Base-by-base conservation (phyloP, 1,140 invertebrate genomes). In the Aphaenogaster ashmeadi region DNA sequence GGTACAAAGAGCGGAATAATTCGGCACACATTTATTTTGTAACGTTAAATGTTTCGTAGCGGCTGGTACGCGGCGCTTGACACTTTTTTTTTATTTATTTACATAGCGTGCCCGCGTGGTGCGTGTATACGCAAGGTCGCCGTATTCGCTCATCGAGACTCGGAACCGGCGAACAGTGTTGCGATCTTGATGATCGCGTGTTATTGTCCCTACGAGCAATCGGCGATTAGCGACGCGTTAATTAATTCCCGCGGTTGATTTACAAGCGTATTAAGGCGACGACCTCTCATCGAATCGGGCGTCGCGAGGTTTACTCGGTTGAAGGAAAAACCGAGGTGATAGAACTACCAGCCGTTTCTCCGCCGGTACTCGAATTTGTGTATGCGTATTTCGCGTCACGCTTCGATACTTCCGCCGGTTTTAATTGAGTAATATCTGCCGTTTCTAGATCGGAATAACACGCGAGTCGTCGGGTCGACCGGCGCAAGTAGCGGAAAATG, bases 401-500 rank as follows among this genome's bases (percentile, higher is more conserved):
- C 64, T 64, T 36, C 60, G 64, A 66, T 21, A 66, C 41, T 66
- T 66, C 18, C 36, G 18, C n/a, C 36, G 15, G 36, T 66, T 66
- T 66, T 41, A 66, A 11, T 64, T 50, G 27, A 27, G 41, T 54
- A 66, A 66, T 41, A 41, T 38, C 7, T 38, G 58, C 58, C 8
- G 60, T 64, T 64, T 64, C 33, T 64, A 36, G 60, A 62, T 62
- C 33, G 15, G 33, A 66, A 41, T 41, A 66, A n/a, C 64, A 66
- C 64, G 36, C 36, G 36, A 38, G 27, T 66, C n/a, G 18, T 0
- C 36, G 9, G 6, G 18, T 18, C 33, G 33, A 18, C 15, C 15
- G 3, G 33, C 33, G 60, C 15, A 64, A 64, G 15, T 64, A 64
- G 33, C 60, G 60, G 60, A 7, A 66, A 38, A 66, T 38, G 18